Base-by-base conservation (phyloP, 1,140 invertebrate species). In the Temnothorax curvispinosus region DNA sequence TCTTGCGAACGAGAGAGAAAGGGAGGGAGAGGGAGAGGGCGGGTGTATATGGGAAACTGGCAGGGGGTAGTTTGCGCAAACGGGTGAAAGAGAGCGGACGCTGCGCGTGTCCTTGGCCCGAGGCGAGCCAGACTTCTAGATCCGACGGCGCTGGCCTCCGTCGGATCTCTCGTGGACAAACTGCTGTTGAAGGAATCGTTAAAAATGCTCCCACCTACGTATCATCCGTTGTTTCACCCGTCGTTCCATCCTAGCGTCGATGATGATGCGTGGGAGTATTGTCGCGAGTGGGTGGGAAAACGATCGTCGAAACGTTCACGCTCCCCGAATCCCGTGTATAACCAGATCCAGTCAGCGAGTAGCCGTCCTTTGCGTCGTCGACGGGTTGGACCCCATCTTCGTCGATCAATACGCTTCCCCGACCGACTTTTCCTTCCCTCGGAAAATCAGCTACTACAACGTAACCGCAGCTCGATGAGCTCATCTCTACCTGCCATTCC, bases 371-470 rank as follows among this genome's bases (percentile, higher is more conserved):
- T 92, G 91, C 77, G 88, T 93, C 77, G 88, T 92, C 89, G 90
- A 89, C 88, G 91, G 90, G 87, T 90, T 93, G 91, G 92, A 86
- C 72, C 93, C 92, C 90, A 93, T 93, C 89, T 93, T 92, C 90
- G 89, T 80, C 92, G 94, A 94, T 94, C 94, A 94, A 94, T 94
- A 94, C 92, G 56, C 11, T 65, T 54, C 69, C 65, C 41, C 85
- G 8, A 72, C 41, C 74, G 47, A 77, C 80, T 90, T 50, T 64
- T 89, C 88, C 84, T 80, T 69, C 80, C 72, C 89, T 87, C 85
- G 86, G 86, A 92, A 82, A 93, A 93, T 93, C 88, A 90, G 74
- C 91, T 88, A 87, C 77, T 88, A 75, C 81, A 58, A 85, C 75
- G 67, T 87, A 81, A 74, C 69, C 56, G 72, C 9, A 76, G n/a